Conservation (phyloP, 2,113 vertebrate genomes). For the Cynopterus brachyotis region DNA sequence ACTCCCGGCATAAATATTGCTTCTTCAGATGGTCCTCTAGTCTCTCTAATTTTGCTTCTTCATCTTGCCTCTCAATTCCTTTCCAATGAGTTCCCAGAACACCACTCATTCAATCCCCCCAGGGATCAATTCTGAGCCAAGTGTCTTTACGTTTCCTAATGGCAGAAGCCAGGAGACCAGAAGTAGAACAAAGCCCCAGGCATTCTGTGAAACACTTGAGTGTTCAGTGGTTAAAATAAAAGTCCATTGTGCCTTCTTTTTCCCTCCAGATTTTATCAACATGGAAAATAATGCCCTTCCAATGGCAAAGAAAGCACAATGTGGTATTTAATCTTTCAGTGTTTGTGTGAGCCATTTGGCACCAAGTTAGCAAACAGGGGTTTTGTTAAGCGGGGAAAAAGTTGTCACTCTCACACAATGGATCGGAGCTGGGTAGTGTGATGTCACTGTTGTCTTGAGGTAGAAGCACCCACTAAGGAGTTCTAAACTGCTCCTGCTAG, state of each 20-base stretch:
- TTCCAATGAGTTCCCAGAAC: not conserved
- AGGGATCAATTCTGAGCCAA: not conserved
- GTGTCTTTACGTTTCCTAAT: not conserved
- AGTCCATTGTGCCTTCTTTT: conserved; percentile 50
- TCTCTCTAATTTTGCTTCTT: not conserved
- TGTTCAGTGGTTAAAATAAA: conserved; percentile 49
- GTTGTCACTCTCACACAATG: conserved; percentile 5
- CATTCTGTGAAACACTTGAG: conserved; percentile 32
- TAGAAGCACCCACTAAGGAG: not conserved
- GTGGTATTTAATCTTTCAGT: conserved; percentile 46
- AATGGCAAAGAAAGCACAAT: conserved; percentile 59
- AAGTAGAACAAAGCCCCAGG: not conserved
- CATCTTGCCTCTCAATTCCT: not conserved
- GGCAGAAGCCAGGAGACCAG: not conserved
- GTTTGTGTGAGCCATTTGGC: not conserved
- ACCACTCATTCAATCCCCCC: not conserved
- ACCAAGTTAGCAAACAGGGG: not conserved
- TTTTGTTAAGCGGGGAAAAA: conserved; percentile 14
- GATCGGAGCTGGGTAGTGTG: not conserved
- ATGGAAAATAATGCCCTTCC: conserved; percentile 47
- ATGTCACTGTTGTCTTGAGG: not conserved
- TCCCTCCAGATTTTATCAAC: conserved; percentile 57
- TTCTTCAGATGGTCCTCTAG: not conserved
- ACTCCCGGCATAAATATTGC: not conserved
- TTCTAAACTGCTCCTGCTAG: not conserved